These are phyloP conservation scores for Caenorhabditis plicata DNA, from an alignment of 2,888 invertebrate species.

Conservation along the genomic window DNA sequence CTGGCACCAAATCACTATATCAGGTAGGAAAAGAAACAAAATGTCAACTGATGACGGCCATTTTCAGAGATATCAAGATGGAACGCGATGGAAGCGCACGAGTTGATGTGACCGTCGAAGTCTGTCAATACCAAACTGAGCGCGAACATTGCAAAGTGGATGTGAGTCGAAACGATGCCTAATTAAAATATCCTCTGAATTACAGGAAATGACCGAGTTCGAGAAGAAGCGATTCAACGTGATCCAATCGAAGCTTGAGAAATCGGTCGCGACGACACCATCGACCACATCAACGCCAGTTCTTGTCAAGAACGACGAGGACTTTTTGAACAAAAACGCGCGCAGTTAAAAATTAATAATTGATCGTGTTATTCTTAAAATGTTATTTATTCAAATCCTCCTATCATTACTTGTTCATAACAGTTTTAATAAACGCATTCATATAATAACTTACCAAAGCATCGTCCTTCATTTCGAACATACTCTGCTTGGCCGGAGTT, in stretches of 20 bases:
- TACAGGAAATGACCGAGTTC: slow-evolving; percentile 45
- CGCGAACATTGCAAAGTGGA: slow-evolving; percentile 45
- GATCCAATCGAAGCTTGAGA: slow-evolving; percentile 43
- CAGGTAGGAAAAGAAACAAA: slow-evolving; percentile 14
- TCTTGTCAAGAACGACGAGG: slow-evolving; percentile 19
- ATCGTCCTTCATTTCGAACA: slow-evolving; percentile 40
- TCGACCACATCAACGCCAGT: slow-evolving; percentile 16
- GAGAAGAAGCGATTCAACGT: slow-evolving; percentile 37
- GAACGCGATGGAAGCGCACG: slow-evolving; percentile 47
- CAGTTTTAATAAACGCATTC: slow-evolving; percentile 5
- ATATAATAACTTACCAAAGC: slow-evolving; percentile 15
- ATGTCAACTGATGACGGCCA: neutral
- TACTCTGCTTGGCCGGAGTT: slow-evolving; percentile 15
- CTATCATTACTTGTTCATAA: neutral
- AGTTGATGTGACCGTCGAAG: slow-evolving; percentile 45
- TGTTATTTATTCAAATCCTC: too few relatives aligned
- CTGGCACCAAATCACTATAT: slow-evolving; percentile 53
- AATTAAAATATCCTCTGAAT: slow-evolving; percentile 1
- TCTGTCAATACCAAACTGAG: slow-evolving; percentile 49
- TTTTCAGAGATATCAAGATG: slow-evolving; percentile 40
- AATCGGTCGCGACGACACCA: slow-evolving; percentile 4
- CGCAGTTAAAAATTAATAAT: neutral
- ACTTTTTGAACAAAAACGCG: slow-evolving; percentile 26
- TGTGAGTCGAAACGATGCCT: slow-evolving; percentile 9
- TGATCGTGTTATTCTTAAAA: too few relatives aligned